These are phyloP conservation scores for Philotrypesis tridentata DNA, from an alignment of 1,140 invertebrate species.

Conservation along the genomic window DNA sequence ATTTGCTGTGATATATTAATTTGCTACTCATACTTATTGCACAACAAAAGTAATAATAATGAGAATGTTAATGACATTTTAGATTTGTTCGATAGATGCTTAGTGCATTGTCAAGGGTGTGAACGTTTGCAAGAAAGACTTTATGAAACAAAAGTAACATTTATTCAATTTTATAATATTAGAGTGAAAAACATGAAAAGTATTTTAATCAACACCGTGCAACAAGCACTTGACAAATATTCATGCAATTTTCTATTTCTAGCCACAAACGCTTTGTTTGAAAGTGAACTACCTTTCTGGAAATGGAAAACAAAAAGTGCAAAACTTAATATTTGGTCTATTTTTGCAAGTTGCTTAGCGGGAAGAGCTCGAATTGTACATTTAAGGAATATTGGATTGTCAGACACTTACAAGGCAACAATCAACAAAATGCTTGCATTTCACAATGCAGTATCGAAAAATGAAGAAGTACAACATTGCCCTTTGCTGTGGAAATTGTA, in stretches of 20 bases:
- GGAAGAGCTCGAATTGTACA: conserved; percentile 60
- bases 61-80: conserved; percentile 53
- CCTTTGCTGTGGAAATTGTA: conserved; percentile 77
- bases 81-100: conserved; percentile 58
- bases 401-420: conserved; percentile 59
- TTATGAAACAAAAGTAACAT: conserved; percentile 64
- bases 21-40: conserved; percentile 75
- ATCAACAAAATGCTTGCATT: conserved; percentile 67
- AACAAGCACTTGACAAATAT: conserved; percentile 70
- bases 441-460: conserved; percentile 60
- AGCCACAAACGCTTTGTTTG: conserved; percentile 63
- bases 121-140: conserved; percentile 63
- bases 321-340: conserved; percentile 57
- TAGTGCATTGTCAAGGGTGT: conserved; percentile 58
- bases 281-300: conserved; percentile 68
- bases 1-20: conserved; percentile 74
- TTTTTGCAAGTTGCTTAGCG: conserved; percentile 65
- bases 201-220: conserved; percentile 53
- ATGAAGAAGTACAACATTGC: conserved; percentile 69
- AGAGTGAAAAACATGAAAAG: conserved; percentile 44
- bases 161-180: conserved; percentile 70
- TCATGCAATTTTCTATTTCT: conserved; percentile 77
- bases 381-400: conserved; percentile 52
- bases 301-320: conserved; percentile 57
- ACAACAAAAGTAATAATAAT: conserved; percentile 61